phyloP scores from a whole-genome alignment of 1,140 invertebrate genomes.

The Leptonema lineaticorne region DNA sequence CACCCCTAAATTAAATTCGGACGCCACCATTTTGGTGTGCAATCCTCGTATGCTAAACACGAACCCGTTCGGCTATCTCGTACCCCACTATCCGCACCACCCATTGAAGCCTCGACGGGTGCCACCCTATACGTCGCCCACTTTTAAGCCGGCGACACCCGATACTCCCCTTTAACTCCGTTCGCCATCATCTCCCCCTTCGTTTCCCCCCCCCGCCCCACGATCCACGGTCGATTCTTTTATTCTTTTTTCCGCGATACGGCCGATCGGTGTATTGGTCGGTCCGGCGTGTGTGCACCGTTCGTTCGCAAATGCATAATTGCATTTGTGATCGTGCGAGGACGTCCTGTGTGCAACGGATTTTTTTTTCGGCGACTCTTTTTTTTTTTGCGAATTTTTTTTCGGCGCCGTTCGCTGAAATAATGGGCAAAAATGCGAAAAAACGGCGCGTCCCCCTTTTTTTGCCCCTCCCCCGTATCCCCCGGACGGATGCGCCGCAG shows the following conservation, averaged over 20 bases:
- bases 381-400: constrained; percentile 26
- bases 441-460: constrained; percentile 26
- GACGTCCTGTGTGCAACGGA: constrained; percentile 20
- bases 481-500: neutral
- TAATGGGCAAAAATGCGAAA: constrained; percentile 43
- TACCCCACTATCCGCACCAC: neutral
- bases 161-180: no score
- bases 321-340: constrained; percentile 22
- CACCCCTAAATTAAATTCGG: constrained; percentile 26
- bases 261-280: constrained; percentile 24
- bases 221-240: constrained; percentile 31
- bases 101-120: constrained; percentile 8
- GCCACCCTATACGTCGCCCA: constrained; percentile 37
- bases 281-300: neutral
- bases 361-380: constrained; percentile 31
- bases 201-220: neutral
- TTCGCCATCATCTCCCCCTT: no score
- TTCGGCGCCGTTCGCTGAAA: constrained; percentile 38
- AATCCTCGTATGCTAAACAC: constrained; percentile 22
- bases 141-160: no score
- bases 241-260: constrained; percentile 41
- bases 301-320: constrained; percentile 12
- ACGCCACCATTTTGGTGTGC: constrained; percentile 15
- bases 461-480: neutral
- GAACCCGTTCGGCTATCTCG: neutral